Evolutionary conservation across 92 coral and sea anemone species (phyloP).

Genomic region (Anthopleura xanthogrammica): DNA sequence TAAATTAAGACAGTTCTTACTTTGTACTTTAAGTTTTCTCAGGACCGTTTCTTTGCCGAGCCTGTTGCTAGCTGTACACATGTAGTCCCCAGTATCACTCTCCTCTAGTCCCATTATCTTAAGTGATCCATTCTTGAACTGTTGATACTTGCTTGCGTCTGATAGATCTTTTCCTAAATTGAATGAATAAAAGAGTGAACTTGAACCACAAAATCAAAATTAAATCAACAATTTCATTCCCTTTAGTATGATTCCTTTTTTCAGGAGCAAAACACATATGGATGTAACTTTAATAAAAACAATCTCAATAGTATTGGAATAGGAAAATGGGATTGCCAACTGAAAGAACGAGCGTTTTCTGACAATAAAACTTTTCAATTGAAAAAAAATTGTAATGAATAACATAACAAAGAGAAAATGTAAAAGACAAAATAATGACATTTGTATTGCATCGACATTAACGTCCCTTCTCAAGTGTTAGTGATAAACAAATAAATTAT

Average conservation of each 20-base stretch:
- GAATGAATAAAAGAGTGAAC: neutral
- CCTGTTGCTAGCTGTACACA: slow-evolving; percentile 74
- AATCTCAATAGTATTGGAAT: too few species aligned
- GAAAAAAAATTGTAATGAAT: too few species aligned
- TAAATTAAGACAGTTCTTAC: slow-evolving; percentile 35
- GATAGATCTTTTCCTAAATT: slow-evolving; percentile 48
- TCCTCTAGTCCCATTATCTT: slow-evolving; percentile 57
- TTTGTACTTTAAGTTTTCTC: slow-evolving; percentile 76
- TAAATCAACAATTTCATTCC: neutral
- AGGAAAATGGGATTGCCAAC: too few species aligned
- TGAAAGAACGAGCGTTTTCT: too few species aligned
- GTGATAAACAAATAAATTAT: too few species aligned
- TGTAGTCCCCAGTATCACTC: slow-evolving; percentile 84
- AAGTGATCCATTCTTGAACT: slow-evolving; percentile 66
- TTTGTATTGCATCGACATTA: too few species aligned
- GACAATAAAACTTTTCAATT: too few species aligned
- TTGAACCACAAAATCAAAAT: neutral
- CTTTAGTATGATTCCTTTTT: neutral
- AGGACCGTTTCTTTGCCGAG: slow-evolving; percentile 67
- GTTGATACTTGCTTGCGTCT: slow-evolving; percentile 56
- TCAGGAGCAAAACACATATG: too few species aligned
- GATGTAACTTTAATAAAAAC: too few species aligned
- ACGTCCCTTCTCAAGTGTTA: too few species aligned
- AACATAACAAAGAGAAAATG: too few species aligned
- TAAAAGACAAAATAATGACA: too few species aligned